These are phyloP conservation scores for Calyptomena viridis DNA, from an alignment of 2,113 vertebrate species.

Conservation along the genomic window DNA sequence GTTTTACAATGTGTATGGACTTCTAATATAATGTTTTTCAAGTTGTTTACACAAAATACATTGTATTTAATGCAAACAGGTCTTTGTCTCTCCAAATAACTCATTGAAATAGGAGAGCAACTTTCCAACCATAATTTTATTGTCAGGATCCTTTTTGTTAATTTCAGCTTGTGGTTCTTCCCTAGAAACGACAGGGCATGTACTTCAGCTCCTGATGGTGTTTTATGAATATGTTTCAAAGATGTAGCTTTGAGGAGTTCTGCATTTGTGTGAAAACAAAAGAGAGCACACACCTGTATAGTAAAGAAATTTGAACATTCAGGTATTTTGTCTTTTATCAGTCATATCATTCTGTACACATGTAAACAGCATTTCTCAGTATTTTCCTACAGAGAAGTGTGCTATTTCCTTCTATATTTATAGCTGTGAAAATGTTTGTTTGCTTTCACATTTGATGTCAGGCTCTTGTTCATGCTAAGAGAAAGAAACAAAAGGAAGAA, in stretches of 20 bases:
- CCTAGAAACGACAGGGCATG: neutral
- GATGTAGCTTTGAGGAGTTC: neutral
- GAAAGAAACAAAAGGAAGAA: neutral
- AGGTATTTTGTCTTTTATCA: neutral
- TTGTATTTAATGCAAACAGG: neutral
- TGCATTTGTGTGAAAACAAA: neutral
- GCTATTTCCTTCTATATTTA: neutral
- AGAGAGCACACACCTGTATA: neutral
- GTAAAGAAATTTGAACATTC: neutral
- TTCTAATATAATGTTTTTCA: neutral
- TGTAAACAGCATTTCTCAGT: neutral
- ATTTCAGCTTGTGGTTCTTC: neutral
- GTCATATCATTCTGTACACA: neutral
- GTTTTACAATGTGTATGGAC: neutral
- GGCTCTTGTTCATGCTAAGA: neutral
- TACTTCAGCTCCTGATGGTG: neutral
- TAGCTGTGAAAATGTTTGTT: neutral
- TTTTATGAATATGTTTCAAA: neutral
- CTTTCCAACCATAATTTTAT: neutral
- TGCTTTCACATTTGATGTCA: neutral
- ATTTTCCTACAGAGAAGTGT: neutral
- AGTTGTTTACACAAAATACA: neutral
- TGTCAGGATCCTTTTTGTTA: neutral
- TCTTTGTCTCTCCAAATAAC: neutral
- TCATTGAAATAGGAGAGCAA: neutral